Percentiles rank a stretch among this genome's conserved stretches.
Conservation (phyloP, 2,113 vertebrate species). For the Acrocephalus kingi region DNA sequence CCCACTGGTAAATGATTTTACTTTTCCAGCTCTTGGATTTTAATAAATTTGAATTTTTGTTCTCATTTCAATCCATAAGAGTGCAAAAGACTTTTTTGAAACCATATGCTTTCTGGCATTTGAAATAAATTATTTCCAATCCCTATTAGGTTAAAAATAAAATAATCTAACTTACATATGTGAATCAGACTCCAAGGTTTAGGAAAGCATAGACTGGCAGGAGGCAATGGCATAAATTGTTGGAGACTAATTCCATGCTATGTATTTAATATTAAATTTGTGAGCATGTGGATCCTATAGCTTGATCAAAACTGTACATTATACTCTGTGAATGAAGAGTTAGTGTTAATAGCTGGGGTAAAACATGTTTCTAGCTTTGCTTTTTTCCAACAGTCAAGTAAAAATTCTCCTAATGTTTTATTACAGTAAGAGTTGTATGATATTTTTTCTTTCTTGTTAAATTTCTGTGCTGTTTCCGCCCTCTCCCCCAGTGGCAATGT, state of each 20-base stretch:
- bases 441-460: constrained; percentile 68
- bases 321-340: constrained; percentile 34
- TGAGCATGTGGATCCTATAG: constrained; percentile 49
- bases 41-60: constrained; percentile 68
- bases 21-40: constrained; percentile 51
- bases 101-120: constrained; percentile 15
- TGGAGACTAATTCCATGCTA: constrained; percentile 54
- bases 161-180: constrained; percentile 44
- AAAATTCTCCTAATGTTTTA: constrained; percentile 65
- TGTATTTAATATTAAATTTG: constrained; percentile 60
- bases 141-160: constrained; percentile 59
- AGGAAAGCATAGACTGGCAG: constrained; percentile 5
- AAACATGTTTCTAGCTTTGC: constrained; percentile 46
- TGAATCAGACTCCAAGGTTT: constrained; percentile 51
- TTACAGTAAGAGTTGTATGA: constrained; percentile 40
- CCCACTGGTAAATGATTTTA: constrained; percentile 2
- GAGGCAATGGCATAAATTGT: constrained; percentile 33
- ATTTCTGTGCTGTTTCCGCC: constrained; percentile 37
- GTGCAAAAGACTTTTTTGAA: constrained; percentile 54
- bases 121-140: constrained; percentile 55
- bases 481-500: constrained; percentile 55
- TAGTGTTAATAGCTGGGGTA: constrained; percentile 56
- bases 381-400: constrained; percentile 51
- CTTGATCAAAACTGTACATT: constrained; percentile 49
- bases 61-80: constrained; percentile 56